phyloP scores from a whole-genome alignment of 2,888 invertebrate species.

The Dorcus parallelipipedus region DNA sequence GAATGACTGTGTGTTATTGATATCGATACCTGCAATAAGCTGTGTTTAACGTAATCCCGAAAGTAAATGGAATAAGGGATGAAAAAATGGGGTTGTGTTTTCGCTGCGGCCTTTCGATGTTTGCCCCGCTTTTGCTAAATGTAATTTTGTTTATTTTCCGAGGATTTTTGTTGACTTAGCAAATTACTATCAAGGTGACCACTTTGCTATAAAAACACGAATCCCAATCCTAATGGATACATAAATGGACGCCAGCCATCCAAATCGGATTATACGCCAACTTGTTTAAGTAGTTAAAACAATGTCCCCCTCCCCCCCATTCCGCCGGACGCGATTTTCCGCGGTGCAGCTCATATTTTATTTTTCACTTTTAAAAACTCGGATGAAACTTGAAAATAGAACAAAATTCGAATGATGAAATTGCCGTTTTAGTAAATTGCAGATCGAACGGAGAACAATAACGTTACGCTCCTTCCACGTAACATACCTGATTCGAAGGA shows the following conservation, averaged over 20 bases:
- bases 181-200: slow-evolving; percentile 20
- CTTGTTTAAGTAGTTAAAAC: not conserved
- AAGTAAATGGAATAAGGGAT: not conserved
- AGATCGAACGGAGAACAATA: not conserved
- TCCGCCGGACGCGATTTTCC: too few species aligned
- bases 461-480: slow-evolving; percentile 38
- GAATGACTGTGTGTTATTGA: too few species aligned
- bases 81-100: not conserved
- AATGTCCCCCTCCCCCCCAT: too few species aligned
- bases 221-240: slow-evolving; percentile 29
- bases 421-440: too few species aligned
- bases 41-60: too few species aligned
- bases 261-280: slow-evolving; percentile 22
- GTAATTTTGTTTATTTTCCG: not conserved
- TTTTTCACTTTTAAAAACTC: too few species aligned
- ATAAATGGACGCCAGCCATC: slow-evolving; percentile 26
- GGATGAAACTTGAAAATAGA: too few species aligned
- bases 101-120: not conserved
- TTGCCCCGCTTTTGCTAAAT: not conserved
- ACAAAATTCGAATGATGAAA: too few species aligned
- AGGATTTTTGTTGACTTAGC: not conserved
- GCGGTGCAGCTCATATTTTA: too few species aligned
- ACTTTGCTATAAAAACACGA: slow-evolving; percentile 32
- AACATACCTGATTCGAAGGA: slow-evolving; percentile 70
- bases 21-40: too few species aligned